phyloP scores from a whole-genome alignment of 2,888 invertebrate genomes.

The Teleogryllus oceanicus region DNA sequence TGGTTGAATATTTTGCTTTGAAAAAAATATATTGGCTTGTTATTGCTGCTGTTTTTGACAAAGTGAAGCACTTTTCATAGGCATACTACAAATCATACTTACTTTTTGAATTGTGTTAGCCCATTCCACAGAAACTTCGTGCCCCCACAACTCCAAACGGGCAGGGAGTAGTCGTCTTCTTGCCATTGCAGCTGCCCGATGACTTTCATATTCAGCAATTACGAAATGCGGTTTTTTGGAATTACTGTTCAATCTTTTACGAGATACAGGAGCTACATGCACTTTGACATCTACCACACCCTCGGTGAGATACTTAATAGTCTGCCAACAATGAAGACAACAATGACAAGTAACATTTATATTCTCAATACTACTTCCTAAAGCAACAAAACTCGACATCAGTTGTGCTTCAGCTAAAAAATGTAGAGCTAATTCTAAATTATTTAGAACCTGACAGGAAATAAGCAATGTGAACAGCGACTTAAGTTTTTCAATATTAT shows the following conservation, averaged over 20 bases:
- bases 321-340: neutral
- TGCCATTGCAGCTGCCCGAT: slow-evolving; percentile 50
- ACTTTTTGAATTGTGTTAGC: slow-evolving; percentile 25
- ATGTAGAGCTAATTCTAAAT: too few species aligned
- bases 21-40: too few species aligned
- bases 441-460: too few species aligned
- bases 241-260: slow-evolving; percentile 36
- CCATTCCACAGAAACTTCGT: slow-evolving; percentile 35
- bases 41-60: too few species aligned
- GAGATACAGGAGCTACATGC: slow-evolving; percentile 49
- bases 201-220: slow-evolving; percentile 56
- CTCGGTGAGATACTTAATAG: slow-evolving; percentile 44
- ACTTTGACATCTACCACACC: slow-evolving; percentile 49
- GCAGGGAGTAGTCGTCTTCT: slow-evolving; percentile 42
- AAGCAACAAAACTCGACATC: too few species aligned
- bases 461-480: too few species aligned
- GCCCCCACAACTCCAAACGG: slow-evolving; percentile 42
- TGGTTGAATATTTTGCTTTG: too few species aligned
- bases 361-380: too few species aligned
- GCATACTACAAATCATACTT: neutral
- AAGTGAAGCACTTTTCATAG: too few species aligned
- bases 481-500: too few species aligned
- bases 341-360: too few species aligned
- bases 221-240: slow-evolving; percentile 47
- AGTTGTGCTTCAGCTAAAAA: too few species aligned